Evolutionary conservation across 2,113 vertebrate genomes (phyloP).

Genomic region (Clarias magur): DNA sequence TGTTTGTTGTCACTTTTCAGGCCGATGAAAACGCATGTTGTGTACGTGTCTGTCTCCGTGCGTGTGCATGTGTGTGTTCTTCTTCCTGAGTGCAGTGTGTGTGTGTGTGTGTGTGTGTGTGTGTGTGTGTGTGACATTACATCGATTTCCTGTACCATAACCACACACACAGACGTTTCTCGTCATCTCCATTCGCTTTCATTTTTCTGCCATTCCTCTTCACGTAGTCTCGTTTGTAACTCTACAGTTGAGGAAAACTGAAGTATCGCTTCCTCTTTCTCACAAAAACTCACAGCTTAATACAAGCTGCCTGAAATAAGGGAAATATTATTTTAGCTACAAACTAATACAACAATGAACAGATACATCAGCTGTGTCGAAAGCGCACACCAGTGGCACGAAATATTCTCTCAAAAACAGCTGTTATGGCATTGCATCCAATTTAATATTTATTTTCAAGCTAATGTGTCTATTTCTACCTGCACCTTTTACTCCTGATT

Average conservation of each 20-base stretch:
- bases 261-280: constrained; percentile 12
- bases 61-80: not conserved
- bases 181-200: not conserved
- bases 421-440: not conserved
- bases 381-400: not conserved
- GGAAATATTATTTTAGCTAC: not conserved
- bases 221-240: not conserved
- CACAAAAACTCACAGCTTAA: not conserved
- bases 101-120: not conserved
- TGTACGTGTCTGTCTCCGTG: not conserved
- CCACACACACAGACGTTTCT: not conserved
- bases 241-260: not conserved
- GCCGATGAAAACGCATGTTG: not conserved
- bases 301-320: not conserved
- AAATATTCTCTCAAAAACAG: not conserved
- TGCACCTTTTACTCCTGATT: not conserved
- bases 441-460: no score
- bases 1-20: not conserved
- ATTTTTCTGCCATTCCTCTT: not conserved
- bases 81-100: not conserved
- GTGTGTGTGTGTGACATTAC: constrained; percentile 5
- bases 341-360: not conserved
- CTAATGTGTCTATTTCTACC: not conserved
- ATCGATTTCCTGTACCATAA: constrained; percentile 5
- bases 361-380: not conserved